These are phyloP conservation scores for Heterotis niloticus DNA, from an alignment of 2,113 vertebrate genomes.

Conservation along the genomic window DNA sequence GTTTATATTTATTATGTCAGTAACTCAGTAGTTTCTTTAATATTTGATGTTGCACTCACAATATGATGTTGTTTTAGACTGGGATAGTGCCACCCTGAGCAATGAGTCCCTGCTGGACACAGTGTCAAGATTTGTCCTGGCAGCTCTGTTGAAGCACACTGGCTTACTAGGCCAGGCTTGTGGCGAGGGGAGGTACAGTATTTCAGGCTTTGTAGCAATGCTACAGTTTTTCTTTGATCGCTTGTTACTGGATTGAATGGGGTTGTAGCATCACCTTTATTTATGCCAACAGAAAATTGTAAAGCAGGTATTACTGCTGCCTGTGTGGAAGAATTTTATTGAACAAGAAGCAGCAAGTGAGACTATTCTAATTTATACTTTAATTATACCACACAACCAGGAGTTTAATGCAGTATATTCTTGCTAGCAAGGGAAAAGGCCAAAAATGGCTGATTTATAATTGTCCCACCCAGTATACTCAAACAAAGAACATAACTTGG, in stretches of 20 bases:
- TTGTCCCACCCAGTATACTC: too few relatives aligned
- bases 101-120: conserved; percentile 90
- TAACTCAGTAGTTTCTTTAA: background rate
- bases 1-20: background rate
- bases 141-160: conserved; percentile 91
- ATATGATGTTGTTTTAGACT: conserved; percentile 70
- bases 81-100: conserved; percentile 89
- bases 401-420: too few relatives aligned
- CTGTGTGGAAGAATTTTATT: too few relatives aligned
- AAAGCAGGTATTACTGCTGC: too few relatives aligned
- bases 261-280: too few relatives aligned
- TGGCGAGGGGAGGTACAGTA: conserved; percentile 81
- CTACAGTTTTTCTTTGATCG: background rate
- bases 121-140: conserved; percentile 89
- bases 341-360: too few relatives aligned
- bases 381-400: too few relatives aligned
- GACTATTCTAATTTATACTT: too few relatives aligned
- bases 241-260: background rate
- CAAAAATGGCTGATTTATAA: too few relatives aligned
- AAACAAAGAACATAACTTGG: too few relatives aligned
- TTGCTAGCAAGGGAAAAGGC: too few relatives aligned
- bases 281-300: too few relatives aligned
- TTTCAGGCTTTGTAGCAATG: background rate
- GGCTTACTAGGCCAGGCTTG: conserved; percentile 82
- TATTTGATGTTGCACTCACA: background rate